Conservation (phyloP, 1,140 invertebrate genomes). For the Drosophila bipectinata region DNA sequence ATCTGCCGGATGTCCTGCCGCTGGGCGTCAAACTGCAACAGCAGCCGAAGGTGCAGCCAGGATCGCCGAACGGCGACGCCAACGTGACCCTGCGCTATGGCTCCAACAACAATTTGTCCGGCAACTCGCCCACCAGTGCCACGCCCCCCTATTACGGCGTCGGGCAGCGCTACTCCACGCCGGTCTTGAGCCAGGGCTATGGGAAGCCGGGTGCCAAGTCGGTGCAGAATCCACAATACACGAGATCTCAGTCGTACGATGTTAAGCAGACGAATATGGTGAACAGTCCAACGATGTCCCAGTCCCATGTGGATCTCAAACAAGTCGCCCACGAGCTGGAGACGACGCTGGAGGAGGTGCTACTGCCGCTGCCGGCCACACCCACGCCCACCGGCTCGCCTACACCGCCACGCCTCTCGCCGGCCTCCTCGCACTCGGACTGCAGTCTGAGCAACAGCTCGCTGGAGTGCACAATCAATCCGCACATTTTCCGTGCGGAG, state of each 20-base stretch:
- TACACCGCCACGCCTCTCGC: conserved; percentile 55
- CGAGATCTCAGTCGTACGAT: conserved; percentile 81
- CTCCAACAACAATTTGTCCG: conserved; percentile 75
- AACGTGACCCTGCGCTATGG: conserved; percentile 72
- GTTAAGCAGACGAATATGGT: conserved; percentile 46
- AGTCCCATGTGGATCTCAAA: conserved; percentile 83
- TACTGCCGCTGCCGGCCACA: conserved; percentile 29
- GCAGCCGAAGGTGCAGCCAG: conserved; percentile 60
- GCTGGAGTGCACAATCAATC: conserved; percentile 49
- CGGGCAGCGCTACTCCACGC: conserved; percentile 71
- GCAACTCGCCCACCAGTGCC: conserved; percentile 58
- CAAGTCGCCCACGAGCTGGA: conserved; percentile 73
- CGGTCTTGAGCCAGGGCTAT: conserved; percentile 57
- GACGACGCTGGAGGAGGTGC: conserved; percentile 74
- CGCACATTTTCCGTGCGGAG: conserved; percentile 75
- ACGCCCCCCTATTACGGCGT: conserved; percentile 51
- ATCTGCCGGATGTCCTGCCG: conserved; percentile 85
- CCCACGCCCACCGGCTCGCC: conserved; percentile 30
- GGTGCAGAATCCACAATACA: conserved; percentile 41
- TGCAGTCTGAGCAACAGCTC: conserved; percentile 75
- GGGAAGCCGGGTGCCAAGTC: conserved; percentile 22
- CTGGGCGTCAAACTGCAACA: conserved; percentile 84
- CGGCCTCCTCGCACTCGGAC: conserved; percentile 69
- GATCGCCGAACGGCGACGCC: conserved; percentile 55
- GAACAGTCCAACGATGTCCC: conserved; percentile 67